Evolutionary conservation across 2,888 invertebrate genomes (phyloP), one percentile per base, ranked within the genome.

Genomic region (Choristoneura rosaceana): DNA sequence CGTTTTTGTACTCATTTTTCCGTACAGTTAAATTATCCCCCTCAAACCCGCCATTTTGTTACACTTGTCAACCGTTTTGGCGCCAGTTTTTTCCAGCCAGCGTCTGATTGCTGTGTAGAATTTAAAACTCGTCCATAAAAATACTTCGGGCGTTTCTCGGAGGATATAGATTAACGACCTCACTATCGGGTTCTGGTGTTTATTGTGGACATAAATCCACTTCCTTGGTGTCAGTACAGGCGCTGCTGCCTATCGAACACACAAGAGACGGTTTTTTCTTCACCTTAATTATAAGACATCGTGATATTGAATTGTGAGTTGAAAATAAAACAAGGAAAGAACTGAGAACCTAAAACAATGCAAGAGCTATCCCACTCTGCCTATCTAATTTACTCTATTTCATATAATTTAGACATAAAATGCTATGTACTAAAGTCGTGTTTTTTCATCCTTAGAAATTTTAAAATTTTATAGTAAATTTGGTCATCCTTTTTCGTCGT

Each of bases 111-210:
- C 4, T 15, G 41, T 33, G 45, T 61, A 38, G 61, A 71, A 45
- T 71, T 55, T 61, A 33, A 66, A 67, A 55, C 64, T 70, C 58
- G 64, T 59, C 66, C 67, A 71, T 68, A 38, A 63, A 66, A 67
- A 59, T 33, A 38, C 55, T 14, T 58, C 70, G 38, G 34, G 43
- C 52, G 43, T 64, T 61, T 61, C 67, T 65, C 33, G 58, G 71
- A 71, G 69, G 73, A 73, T 69, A 64, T 69, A 64, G 68, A 73
- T 63, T 68, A 73, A 73, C 69, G 73, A 73, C 43, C 50, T 69
- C 68, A 52, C 63, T 59, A 68, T 68, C 58, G 55, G 58, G 62
- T 61, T 52, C 55, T 41, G 55, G 47, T 38, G 17, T 73, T 73
- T 73, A 73, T 73, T 68, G 63, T 73, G 50, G 47, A 68, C 71